These are phyloP conservation scores for Drosophila eohydei DNA, from an alignment of 2,888 invertebrate genomes.

Conservation along the genomic window DNA sequence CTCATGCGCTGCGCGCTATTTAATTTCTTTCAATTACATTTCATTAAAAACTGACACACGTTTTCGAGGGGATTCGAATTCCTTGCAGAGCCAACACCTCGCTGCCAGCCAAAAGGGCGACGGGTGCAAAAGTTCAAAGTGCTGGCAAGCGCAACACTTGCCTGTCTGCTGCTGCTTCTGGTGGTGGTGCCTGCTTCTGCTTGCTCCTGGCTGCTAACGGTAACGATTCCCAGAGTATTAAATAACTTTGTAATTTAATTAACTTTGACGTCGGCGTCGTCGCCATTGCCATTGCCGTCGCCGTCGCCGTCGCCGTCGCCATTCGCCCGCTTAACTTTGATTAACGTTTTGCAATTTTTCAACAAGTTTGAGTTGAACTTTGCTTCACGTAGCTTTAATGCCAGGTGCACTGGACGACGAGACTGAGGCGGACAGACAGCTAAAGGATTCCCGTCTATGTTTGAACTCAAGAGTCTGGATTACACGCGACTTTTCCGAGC, in stretches of 20 bases:
- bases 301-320: slow-evolving; percentile 11
- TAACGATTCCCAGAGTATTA: slow-evolving; percentile 73
- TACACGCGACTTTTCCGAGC: slow-evolving; percentile 66
- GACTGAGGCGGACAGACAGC: neutral
- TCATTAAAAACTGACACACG: slow-evolving; percentile 72
- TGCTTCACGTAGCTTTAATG: slow-evolving; percentile 41
- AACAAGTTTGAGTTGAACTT: slow-evolving; percentile 73
- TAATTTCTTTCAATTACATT: slow-evolving; percentile 72
- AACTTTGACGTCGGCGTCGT: slow-evolving; percentile 71
- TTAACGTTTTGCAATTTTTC: slow-evolving; percentile 78
- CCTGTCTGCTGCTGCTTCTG: slow-evolving; percentile 22
- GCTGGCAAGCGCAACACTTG: slow-evolving; percentile 40
- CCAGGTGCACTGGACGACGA: slow-evolving; percentile 23
- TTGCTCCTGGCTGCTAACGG: slow-evolving; percentile 54
- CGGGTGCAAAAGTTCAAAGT: slow-evolving; percentile 60
- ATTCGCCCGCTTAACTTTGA: slow-evolving; percentile 75
- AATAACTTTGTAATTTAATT: slow-evolving; percentile 80
- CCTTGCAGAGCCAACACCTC: slow-evolving; percentile 3
- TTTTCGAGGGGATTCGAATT: slow-evolving; percentile 24
- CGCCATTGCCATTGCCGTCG: slow-evolving; percentile 18
- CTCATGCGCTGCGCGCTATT: slow-evolving; percentile 45
- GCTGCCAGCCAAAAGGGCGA: slow-evolving; percentile 13
- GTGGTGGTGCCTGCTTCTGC: slow-evolving; percentile 16
- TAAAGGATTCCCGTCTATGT: slow-evolving; percentile 43
- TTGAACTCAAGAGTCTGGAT: slow-evolving; percentile 59